phyloP scores from a whole-genome alignment of 2,797 vertebrate genomes.

The Rhadinocentrus ornatus region DNA sequence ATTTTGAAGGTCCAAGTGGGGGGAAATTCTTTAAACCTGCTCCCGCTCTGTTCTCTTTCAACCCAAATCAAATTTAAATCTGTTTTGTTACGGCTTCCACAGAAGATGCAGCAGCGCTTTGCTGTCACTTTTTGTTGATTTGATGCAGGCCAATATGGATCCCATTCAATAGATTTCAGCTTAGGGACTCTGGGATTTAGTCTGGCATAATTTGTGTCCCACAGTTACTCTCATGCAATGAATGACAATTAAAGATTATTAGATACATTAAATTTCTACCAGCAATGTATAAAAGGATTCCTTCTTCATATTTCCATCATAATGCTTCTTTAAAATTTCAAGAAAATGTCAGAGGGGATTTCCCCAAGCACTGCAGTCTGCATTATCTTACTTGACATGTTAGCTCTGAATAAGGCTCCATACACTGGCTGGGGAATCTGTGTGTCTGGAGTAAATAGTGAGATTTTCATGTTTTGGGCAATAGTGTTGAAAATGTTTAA shows the following conservation, averaged over 20 bases:
- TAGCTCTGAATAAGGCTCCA: slow-evolving; percentile 60
- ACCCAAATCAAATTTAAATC: slow-evolving; percentile 51
- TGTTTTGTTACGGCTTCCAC: slow-evolving; percentile 42
- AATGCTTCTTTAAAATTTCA: slow-evolving; percentile 51
- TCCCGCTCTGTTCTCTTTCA: slow-evolving; percentile 28
- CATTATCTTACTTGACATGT: slow-evolving; percentile 68
- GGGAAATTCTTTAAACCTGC: slow-evolving; percentile 2
- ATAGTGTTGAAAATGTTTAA: slow-evolving; percentile 62
- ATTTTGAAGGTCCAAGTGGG: not conserved
- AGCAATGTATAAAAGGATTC: slow-evolving; percentile 30
- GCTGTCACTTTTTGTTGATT: slow-evolving; percentile 59
- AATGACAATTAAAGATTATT: slow-evolving; percentile 62
- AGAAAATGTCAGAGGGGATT: slow-evolving; percentile 54
- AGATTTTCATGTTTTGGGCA: slow-evolving; percentile 59
- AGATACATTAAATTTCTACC: slow-evolving; percentile 40
- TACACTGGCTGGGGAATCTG: slow-evolving; percentile 55
- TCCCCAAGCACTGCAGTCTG: slow-evolving; percentile 53
- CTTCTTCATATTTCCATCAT: slow-evolving; percentile 60
- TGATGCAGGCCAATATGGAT: slow-evolving; percentile 59
- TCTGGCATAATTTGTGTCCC: slow-evolving; percentile 40
- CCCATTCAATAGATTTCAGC: slow-evolving; percentile 53
- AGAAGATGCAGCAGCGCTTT: slow-evolving; percentile 44
- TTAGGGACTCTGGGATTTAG: slow-evolving; percentile 65
- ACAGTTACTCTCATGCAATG: slow-evolving; percentile 53
- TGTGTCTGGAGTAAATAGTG: slow-evolving; percentile 53